These are phyloP conservation scores for Eristalis pertinax DNA, from an alignment of 2,888 invertebrate genomes.

Conservation along the genomic window DNA sequence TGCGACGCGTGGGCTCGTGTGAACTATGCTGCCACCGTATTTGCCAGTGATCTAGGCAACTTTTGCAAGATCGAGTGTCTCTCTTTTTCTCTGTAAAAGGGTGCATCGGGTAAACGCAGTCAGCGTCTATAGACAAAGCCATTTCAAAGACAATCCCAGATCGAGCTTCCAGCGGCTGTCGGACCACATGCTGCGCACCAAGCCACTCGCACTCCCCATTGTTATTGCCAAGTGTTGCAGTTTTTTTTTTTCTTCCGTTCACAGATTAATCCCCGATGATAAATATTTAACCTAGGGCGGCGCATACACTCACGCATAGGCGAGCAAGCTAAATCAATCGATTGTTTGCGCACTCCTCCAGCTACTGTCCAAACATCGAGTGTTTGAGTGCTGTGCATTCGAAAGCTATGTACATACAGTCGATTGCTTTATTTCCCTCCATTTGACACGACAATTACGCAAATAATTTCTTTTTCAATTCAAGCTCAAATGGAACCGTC, in stretches of 20 bases:
- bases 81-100: not conserved
- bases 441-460: constrained; percentile 24
- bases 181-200: not conserved
- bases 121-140: not conserved
- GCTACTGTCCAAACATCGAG: constrained; percentile 29
- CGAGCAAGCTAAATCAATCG: not conserved
- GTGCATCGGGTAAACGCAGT: not conserved
- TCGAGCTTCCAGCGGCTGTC: no score
- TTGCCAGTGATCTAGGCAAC: not conserved
- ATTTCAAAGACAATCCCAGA: no score
- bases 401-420: constrained; percentile 3
- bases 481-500: not conserved
- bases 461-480: not conserved
- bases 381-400: constrained; percentile 4
- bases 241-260: not conserved
- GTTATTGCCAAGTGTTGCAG: constrained; percentile 3
- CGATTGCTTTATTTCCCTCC: not conserved
- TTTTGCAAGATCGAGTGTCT: not conserved
- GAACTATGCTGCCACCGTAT: not conserved
- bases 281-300: constrained; percentile 14
- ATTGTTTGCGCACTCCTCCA: constrained; percentile 33
- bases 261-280: constrained; percentile 3
- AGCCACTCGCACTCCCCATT: not conserved
- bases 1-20: not conserved
- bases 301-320: not conserved